Conservation (phyloP, 1,140 invertebrate species). For the Bathynomus jamesi region DNA sequence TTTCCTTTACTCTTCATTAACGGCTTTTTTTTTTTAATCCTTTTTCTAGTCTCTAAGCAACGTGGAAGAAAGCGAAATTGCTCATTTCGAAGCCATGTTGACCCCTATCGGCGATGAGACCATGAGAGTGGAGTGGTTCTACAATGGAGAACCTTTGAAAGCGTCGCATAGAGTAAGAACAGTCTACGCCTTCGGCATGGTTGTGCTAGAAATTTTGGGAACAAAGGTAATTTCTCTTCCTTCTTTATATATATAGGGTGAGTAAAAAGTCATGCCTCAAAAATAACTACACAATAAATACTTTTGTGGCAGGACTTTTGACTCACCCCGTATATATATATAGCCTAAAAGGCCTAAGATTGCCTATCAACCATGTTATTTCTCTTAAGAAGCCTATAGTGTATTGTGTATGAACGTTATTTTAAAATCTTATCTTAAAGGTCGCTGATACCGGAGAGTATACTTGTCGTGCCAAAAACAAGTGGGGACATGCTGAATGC, state of each 20-base stretch:
- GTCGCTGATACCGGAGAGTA: conserved; percentile 80
- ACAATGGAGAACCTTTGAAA: conserved; percentile 78
- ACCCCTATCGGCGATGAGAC: conserved; percentile 89
- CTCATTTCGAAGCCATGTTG: conserved; percentile 87
- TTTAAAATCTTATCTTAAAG: conserved; percentile 44
- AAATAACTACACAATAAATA: too few species aligned
- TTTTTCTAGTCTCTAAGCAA: conserved; percentile 60
- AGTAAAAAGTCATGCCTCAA: too few species aligned
- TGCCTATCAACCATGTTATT: too few species aligned
- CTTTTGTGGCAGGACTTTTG: too few species aligned
- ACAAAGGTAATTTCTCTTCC: conserved; percentile 28
- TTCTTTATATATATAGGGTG: too few species aligned
- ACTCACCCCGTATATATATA: too few species aligned
- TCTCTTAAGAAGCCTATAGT: too few species aligned
- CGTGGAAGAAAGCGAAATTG: conserved; percentile 78
- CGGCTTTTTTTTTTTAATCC: conserved; percentile 22
- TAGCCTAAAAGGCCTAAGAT: too few species aligned
- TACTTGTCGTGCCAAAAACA: conserved; percentile 77
- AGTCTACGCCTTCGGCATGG: conserved; percentile 89
- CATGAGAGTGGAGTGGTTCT: conserved; percentile 97
- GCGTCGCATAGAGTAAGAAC: conserved; percentile 78
- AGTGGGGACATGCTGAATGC: conserved; percentile 78
- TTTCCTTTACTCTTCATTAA: too few species aligned
- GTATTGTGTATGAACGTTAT: too few species aligned
- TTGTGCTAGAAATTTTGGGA: conserved; percentile 85